Percentiles rank a stretch among this genome's conserved stretches.
Evolutionary conservation across 2,888 invertebrate genomes (phyloP).

Genomic region (Limenitis camilla): DNA sequence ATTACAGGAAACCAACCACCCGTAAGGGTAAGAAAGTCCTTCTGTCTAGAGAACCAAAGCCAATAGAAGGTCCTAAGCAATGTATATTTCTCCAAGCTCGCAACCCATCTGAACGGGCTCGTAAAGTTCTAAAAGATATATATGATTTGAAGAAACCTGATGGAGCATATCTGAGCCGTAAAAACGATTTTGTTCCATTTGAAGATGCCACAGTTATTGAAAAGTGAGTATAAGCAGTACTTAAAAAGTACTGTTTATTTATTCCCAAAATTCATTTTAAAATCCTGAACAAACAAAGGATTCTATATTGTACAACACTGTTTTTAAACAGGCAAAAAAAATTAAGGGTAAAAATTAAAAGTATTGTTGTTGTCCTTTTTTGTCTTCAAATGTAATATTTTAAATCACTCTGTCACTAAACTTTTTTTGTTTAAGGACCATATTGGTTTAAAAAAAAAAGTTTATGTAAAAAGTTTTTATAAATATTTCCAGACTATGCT

Average conservation of each 20-base stretch:
- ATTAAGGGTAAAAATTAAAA: too few relatives aligned
- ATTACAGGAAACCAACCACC: constrained; percentile 88
- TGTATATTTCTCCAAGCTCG: constrained; percentile 90
- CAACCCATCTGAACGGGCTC: constrained; percentile 81
- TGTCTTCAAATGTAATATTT: too few relatives aligned
- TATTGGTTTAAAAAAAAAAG: too few relatives aligned
- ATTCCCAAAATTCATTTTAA: not conserved
- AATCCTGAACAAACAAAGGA: not conserved
- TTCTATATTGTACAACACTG: not conserved
- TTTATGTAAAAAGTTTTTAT: not conserved
- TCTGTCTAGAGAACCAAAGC: constrained; percentile 86
- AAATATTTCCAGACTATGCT: constrained; percentile 69
- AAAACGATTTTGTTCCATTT: constrained; percentile 94
- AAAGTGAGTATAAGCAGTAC: constrained; percentile 63
- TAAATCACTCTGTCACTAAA: too few relatives aligned
- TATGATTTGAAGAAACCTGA: constrained; percentile 91
- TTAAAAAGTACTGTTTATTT: not conserved
- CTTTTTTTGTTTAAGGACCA: not conserved
- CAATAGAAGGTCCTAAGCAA: constrained; percentile 90
- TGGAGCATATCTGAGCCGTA: constrained; percentile 81
- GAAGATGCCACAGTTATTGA: constrained; percentile 91
- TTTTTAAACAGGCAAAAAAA: too few relatives aligned
- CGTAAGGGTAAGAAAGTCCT: constrained; percentile 90
- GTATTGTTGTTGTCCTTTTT: too few relatives aligned
- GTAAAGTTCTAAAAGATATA: constrained; percentile 87